Evolutionary conservation across 2,113 vertebrate species (phyloP).

Genomic region (Aythya baeri): DNA sequence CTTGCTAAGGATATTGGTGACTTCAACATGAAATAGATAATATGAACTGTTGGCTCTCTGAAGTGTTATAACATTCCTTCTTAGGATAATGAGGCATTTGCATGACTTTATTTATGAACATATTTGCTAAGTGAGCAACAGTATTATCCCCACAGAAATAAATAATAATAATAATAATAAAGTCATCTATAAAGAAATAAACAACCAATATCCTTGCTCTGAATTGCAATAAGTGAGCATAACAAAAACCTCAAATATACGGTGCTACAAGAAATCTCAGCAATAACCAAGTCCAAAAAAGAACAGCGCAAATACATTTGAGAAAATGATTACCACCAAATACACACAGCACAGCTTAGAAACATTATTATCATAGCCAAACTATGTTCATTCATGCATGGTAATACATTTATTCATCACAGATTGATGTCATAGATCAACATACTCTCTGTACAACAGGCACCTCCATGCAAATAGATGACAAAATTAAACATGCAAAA

Average conservation of each 20-base stretch:
- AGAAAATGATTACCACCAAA: not conserved
- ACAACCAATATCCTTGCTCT: not conserved
- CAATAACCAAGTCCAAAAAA: not conserved
- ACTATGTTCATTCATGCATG: not conserved
- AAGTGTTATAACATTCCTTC: not conserved
- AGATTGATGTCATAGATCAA: not conserved
- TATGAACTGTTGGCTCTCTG: not conserved
- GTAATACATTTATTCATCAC: not conserved
- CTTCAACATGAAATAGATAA: not conserved
- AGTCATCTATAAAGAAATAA: not conserved
- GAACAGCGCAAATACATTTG: not conserved
- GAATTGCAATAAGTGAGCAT: slow-evolving; percentile 3
- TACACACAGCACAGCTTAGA: not conserved
- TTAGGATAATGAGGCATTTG: not conserved
- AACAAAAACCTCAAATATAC: not conserved
- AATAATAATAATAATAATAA: not conserved
- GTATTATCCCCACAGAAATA: not conserved
- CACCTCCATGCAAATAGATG: not conserved
- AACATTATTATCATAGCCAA: not conserved
- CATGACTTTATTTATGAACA: not conserved
- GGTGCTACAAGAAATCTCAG: not conserved
- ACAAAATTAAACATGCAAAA: not conserved
- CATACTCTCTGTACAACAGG: not conserved
- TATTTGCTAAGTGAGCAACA: not conserved
- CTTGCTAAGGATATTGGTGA: not conserved